Evolutionary conservation across 2,888 invertebrate genomes (phyloP).

Genomic region (Macropis europaea): DNA sequence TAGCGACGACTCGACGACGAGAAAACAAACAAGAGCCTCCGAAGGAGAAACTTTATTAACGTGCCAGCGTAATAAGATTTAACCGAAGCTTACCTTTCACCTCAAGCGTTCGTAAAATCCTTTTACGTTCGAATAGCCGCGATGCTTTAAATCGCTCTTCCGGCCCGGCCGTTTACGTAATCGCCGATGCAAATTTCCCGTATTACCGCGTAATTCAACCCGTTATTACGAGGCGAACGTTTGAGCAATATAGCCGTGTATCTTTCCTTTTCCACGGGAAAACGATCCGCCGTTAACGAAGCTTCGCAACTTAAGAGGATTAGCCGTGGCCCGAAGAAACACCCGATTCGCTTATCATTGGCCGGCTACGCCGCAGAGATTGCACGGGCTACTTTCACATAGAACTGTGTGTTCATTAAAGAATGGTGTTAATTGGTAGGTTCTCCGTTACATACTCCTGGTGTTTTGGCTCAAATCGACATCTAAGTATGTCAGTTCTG

Average conservation of each 20-base stretch:
- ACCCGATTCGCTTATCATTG: constrained; percentile 1
- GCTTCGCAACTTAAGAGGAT: constrained; percentile 1
- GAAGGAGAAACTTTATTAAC: constrained; percentile 14
- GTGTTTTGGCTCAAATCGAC: too few species aligned
- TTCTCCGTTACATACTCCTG: too few species aligned
- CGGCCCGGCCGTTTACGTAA: neutral
- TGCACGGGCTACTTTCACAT: neutral
- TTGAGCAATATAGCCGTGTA: neutral
- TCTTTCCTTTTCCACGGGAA: neutral
- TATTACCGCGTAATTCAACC: constrained; percentile 4
- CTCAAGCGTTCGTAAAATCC: neutral
- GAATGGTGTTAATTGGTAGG: too few species aligned
- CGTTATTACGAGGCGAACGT: neutral
- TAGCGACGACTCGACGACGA: neutral
- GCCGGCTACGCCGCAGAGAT: neutral
- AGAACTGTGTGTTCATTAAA: too few species aligned
- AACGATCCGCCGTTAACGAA: neutral
- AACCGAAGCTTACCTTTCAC: neutral
- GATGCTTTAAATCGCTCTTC: neutral
- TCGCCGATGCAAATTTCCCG: neutral
- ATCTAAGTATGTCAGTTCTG: too few species aligned
- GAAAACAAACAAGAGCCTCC: constrained; percentile 14
- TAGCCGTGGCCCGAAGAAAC: neutral
- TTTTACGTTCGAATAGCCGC: neutral
- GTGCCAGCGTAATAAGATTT: constrained; percentile 13